Conservation (phyloP, 2,113 vertebrate genomes). For the Charadrius vociferus region DNA sequence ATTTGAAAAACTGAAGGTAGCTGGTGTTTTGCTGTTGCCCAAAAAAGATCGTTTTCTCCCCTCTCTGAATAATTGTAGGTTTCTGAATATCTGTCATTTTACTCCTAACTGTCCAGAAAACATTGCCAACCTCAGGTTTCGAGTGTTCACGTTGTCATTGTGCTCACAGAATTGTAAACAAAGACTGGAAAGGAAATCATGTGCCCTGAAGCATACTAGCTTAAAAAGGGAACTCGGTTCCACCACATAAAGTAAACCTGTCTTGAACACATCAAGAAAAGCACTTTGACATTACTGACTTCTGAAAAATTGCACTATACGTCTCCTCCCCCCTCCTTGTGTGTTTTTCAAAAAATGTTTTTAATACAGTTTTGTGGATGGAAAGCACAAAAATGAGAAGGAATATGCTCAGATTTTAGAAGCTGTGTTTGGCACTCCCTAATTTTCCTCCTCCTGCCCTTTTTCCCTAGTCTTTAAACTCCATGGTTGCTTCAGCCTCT, state of each 20-base stretch:
- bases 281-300: not conserved
- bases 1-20: not conserved
- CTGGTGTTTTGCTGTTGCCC: not conserved
- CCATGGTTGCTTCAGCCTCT: not conserved
- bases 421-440: not conserved
- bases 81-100: not conserved
- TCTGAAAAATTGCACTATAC: not conserved
- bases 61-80: not conserved
- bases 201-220: not conserved
- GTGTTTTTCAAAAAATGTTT: not conserved
- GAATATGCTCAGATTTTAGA: not conserved
- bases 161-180: not conserved
- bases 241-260: not conserved
- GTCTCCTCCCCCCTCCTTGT: rapidly evolving
- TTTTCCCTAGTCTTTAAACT: not conserved
- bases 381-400: not conserved
- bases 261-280: not conserved
- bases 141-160: not conserved
- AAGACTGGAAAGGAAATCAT: not conserved
- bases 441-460: not conserved
- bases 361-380: not conserved
- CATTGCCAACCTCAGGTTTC: not conserved
- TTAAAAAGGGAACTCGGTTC: not conserved
- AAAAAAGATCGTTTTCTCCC: not conserved
- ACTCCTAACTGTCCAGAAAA: not conserved